Base-by-base conservation (phyloP, 1,140 invertebrate genomes). In the Tetragnatha versicolor region DNA sequence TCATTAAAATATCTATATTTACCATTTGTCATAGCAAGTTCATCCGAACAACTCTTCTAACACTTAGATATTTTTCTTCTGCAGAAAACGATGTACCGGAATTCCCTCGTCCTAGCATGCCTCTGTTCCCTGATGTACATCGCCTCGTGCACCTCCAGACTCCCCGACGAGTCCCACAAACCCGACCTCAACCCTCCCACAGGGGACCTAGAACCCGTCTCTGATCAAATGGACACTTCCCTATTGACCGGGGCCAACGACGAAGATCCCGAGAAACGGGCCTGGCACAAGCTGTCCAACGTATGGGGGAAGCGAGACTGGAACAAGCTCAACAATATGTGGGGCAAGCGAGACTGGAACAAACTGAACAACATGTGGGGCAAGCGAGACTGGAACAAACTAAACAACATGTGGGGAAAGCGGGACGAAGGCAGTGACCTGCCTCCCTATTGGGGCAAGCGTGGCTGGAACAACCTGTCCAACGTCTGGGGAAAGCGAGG, bases 401-500 rank as follows among this genome's bases (percentile, higher is more conserved):
- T 82, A 6, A 47, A 77, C 20, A 72, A 70, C n/a, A 80, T 81
- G 78, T 81, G 80, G 81, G 81, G 80, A 12, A 80, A 80, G 31
- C 35, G 72, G 42, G 90, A 91, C 82, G 49, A 33, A 29, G 22
- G 20, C 6, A 47, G 27, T 29, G 37, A 69, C 6, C 14, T 45
- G 47, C 27, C 39, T 27, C 12, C 31, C 14, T 31, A 27, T 20
- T 63, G 63, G 25, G 63, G 63, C 20, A 51, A 55, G 37, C 45
- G 49, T 3, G 69, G 31, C n/a, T 82, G 81, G 81, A 81, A 81
- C 47, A 80, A 81, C 9, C 55, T 77, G 45, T 37, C 49, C 37
- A 68, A 90, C 42, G 89, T 92, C 84, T 92, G 91, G 91, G 91
- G 91, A 82, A 92, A 92, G 84, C 86, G 89, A 25, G 66, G 55